Evolutionary conservation across 2,113 vertebrate species (phyloP), one percentile per base, ranked within the genome.

Genomic region (Phoenicopterus ruber): DNA sequence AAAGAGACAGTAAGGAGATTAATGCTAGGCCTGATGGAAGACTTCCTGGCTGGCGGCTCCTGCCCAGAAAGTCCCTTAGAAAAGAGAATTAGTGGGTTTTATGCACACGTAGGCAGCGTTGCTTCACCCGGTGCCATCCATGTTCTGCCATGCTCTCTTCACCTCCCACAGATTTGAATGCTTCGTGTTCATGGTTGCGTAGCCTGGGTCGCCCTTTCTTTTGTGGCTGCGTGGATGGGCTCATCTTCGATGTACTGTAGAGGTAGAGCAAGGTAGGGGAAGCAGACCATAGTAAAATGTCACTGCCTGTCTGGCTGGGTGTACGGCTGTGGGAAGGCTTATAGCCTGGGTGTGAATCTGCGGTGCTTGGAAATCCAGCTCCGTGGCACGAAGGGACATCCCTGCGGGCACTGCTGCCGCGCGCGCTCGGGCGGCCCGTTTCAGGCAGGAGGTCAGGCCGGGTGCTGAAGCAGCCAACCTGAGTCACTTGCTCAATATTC

Each of bases 351-450:
- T 13, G n/a, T 42, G 47, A 84, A n/a, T 42, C 29, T 79, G 36
- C 17, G 17, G 55, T 8, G 24, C 52, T 76, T 0, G 3, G 47
- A 57, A 79, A 63, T 34, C 7, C 17, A 12, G 29, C 5, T 78
- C 3, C 3, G 77, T 25, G 47, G 38, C 80, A 61, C 8, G 0
- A 5, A 73, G 72, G 59, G 65, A 47, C 28, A 5, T 42, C 15
- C 72, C 44, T 0, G 0, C 0, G 1, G 66, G 66, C 32, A 3
- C 65, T 36, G 73, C 61, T 84, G 81, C 63, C 2, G 0, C 0
- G 8, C 2, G 8, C 0, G 5, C 72, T 47, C 0, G 0, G 46
- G 66, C 73, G 82, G 66, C 81, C 2, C 0, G 2, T 34, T 52
- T 66, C 63, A 18, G 52, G 78, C 70, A 57, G 59, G 38, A 72